phyloP scores from a whole-genome alignment of 1,140 invertebrate genomes.

The Holotrichia oblita region DNA sequence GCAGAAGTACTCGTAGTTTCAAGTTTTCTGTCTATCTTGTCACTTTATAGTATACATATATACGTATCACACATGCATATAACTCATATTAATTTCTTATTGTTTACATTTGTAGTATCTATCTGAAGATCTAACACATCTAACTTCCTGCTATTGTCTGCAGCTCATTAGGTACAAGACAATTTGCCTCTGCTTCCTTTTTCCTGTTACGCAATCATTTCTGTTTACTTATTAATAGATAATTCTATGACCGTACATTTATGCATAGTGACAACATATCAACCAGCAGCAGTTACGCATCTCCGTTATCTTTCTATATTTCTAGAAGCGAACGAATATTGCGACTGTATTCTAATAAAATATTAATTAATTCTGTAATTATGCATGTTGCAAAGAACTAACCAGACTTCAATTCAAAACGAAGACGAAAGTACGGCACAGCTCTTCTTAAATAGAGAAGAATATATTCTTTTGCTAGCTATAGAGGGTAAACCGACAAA shows the following conservation, averaged over 20 bases:
- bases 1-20: neutral
- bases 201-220: constrained; percentile 18
- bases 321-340: too few species aligned
- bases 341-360: too few species aligned
- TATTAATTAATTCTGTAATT: too few species aligned
- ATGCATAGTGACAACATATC: too few species aligned
- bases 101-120: neutral
- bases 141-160: constrained; percentile 19
- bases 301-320: too few species aligned
- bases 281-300: too few species aligned
- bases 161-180: neutral
- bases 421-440: too few species aligned
- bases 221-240: neutral
- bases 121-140: neutral
- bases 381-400: too few species aligned
- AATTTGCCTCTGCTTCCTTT: neutral
- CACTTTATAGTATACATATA: neutral
- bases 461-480: too few species aligned
- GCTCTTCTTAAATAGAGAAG: too few species aligned
- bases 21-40: neutral
- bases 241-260: neutral
- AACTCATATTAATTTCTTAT: constrained; percentile 25
- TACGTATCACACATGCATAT: constrained; percentile 22
- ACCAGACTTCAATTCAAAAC: too few species aligned
- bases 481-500: too few species aligned